Conservation (phyloP, 2,113 vertebrate genomes). For the Pantherophis guttatus region DNA sequence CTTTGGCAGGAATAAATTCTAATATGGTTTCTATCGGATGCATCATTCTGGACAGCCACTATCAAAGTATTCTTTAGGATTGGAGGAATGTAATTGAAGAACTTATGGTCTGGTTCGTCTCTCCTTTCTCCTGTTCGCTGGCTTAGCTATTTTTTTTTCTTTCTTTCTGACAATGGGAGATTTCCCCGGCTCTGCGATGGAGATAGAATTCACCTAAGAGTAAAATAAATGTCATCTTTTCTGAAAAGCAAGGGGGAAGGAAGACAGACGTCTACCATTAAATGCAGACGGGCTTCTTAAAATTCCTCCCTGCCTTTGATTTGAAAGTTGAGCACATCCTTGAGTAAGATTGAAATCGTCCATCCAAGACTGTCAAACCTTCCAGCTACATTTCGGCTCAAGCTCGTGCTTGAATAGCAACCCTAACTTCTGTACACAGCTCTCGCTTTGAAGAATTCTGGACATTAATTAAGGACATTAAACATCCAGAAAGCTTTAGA, state of each 20-base stretch:
- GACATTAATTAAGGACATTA: no score
- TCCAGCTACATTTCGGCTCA: not conserved
- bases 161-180: not conserved
- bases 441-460: no score
- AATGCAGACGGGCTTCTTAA: not conserved
- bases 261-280: not conserved
- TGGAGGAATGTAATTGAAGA: not conserved
- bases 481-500: no score
- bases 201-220: not conserved
- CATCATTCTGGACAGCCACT: not conserved
- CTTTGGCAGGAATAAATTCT: not conserved
- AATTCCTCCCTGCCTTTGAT: not conserved
- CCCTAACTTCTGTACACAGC: not conserved
- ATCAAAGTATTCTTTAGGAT: not conserved
- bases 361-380: not conserved
- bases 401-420: not conserved
- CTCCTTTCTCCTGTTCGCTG: not conserved
- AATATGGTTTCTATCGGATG: not conserved
- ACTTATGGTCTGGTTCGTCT: not conserved
- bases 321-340: not conserved
- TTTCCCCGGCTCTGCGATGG: not conserved
- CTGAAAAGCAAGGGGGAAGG: not conserved
- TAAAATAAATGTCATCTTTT: not conserved
- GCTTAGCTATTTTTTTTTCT: not conserved
- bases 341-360: not conserved